Conservation (phyloP, 2,888 invertebrate species). For the Holacanthella duospinosa region DNA sequence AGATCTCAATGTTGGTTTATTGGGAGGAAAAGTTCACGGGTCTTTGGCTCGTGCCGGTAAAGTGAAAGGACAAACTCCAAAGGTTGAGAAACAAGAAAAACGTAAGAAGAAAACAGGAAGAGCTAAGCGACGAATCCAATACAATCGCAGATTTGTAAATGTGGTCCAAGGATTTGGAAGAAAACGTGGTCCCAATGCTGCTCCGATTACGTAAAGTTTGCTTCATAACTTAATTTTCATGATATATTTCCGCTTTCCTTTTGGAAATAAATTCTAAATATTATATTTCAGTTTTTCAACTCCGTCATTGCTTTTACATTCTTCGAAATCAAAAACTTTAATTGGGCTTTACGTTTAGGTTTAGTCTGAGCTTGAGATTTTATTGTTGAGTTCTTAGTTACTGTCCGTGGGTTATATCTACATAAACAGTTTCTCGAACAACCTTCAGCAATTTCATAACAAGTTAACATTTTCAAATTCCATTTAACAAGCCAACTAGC, state of each 20-base stretch:
- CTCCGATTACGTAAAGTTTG: constrained; percentile 23
- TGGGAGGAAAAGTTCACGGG: constrained; percentile 72
- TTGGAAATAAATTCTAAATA: constrained; percentile 1
- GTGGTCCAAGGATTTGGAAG: constrained; percentile 91
- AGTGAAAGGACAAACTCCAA: constrained; percentile 98
- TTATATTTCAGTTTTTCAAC: too few relatives aligned
- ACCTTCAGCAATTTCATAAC: too few relatives aligned
- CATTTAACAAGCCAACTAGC: too few relatives aligned
- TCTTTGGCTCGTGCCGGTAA: constrained; percentile 99
- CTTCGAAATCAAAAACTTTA: too few relatives aligned
- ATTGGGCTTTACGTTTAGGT: too few relatives aligned
- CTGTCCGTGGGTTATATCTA: too few relatives aligned
- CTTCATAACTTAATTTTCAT: not conserved
- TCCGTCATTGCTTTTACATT: too few relatives aligned
- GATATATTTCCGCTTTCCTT: not conserved
- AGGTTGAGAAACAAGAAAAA: constrained; percentile 98
- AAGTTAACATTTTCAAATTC: too few relatives aligned
- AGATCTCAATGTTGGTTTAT: constrained; percentile 44
- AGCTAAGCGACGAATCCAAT: constrained; percentile 96
- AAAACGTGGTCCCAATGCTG: constrained; percentile 88
- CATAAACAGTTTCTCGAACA: too few relatives aligned
- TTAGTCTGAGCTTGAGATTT: too few relatives aligned
- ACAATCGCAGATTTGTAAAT: constrained; percentile 96
- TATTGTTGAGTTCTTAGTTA: too few relatives aligned
- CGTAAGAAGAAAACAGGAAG: constrained; percentile 99